Conservation (phyloP, 2,113 vertebrate species). For the Chaenocephalus aceratus region DNA sequence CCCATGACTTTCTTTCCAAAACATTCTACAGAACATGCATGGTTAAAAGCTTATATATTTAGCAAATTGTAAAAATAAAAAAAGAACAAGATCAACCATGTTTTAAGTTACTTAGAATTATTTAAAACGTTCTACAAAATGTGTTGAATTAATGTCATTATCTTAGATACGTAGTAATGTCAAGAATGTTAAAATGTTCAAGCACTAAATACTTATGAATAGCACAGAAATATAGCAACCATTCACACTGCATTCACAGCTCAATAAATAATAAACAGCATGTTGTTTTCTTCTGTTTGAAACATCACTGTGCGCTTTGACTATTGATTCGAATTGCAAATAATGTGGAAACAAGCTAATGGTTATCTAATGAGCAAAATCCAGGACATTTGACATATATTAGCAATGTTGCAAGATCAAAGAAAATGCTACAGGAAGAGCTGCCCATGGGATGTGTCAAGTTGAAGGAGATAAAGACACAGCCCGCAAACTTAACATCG, state of each 20-base stretch:
- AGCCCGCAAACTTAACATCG: conserved; percentile 55
- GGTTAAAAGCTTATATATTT: conserved; percentile 25
- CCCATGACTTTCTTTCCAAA: conserved; percentile 51
- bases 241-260: neutral
- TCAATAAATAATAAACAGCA: no score
- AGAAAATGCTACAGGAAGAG: conserved; percentile 42
- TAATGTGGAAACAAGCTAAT: conserved; percentile 46
- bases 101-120: neutral
- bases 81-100: neutral
- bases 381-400: conserved; percentile 41
- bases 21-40: conserved; percentile 35
- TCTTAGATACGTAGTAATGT: neutral
- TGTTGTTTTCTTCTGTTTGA: neutral
- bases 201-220: neutral
- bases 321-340: conserved; percentile 35
- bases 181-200: neutral
- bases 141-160: neutral
- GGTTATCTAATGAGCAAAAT: conserved; percentile 47
- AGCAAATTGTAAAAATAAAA: conserved; percentile 1
- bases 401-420: conserved; percentile 58
- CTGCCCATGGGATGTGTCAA: conserved; percentile 61
- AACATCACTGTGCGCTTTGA: conserved; percentile 7
- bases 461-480: conserved; percentile 67
- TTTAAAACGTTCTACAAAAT: neutral
- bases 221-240: neutral